Conservation (phyloP, 2,888 invertebrate species). For the Caenorhabditis doughertyi region DNA sequence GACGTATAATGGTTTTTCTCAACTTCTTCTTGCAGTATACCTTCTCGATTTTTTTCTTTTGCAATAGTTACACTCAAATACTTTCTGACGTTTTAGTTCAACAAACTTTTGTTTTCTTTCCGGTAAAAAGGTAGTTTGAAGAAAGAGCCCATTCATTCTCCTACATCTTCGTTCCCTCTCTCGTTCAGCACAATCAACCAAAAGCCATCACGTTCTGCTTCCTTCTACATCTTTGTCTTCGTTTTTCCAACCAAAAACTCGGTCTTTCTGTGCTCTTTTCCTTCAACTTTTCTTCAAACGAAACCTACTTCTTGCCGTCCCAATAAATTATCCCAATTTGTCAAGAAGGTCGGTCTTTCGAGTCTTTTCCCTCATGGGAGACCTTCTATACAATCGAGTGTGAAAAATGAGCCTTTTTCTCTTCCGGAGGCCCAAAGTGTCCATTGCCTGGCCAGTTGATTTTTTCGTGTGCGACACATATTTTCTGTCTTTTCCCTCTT, state of each 20-base stretch:
- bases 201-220: slow-evolving; percentile 31
- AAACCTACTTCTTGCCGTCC: slow-evolving; percentile 34
- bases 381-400: slow-evolving; percentile 59
- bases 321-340: slow-evolving; percentile 63
- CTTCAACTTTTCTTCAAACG: slow-evolving; percentile 11
- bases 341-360: slow-evolving; percentile 50
- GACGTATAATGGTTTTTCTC: no score
- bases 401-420: slow-evolving; percentile 57
- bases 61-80: no score
- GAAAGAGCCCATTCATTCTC: slow-evolving; percentile 1
- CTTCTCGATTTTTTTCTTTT: no score
- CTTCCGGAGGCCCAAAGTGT: slow-evolving; percentile 25
- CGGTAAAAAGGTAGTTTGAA: slow-evolving; percentile 13
- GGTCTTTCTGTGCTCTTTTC: slow-evolving; percentile 10
- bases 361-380: slow-evolving; percentile 17
- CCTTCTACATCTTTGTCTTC: slow-evolving; percentile 12
- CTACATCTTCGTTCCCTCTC: background rate
- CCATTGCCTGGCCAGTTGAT: slow-evolving; percentile 16
- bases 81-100: no score
- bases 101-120: slow-evolving; percentile 1
- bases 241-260: slow-evolving; percentile 47
- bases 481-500: background rate
- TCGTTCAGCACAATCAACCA: slow-evolving; percentile 35
- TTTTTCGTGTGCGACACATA: slow-evolving; percentile 12
- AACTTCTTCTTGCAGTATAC: no score